Conservation (phyloP, 35 echinoderm and acorn worm genomes). For the Acanthaster planci region DNA sequence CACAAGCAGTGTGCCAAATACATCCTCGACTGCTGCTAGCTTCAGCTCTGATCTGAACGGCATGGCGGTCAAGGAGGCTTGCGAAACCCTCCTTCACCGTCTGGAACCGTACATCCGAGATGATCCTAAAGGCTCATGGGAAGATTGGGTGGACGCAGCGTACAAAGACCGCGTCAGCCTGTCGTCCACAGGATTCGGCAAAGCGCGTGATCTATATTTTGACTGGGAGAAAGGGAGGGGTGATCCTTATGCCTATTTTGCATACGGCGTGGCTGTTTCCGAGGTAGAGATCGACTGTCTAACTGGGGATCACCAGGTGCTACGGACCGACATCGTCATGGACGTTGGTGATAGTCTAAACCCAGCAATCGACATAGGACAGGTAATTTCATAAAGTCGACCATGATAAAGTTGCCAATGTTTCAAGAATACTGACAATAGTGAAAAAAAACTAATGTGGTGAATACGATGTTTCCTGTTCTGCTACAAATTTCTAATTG, state of each 20-base stretch:
- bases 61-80: conserved; percentile 82
- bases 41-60: conserved; percentile 79
- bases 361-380: conserved; percentile 86
- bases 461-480: neutral
- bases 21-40: conserved; percentile 77
- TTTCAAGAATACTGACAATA: neutral
- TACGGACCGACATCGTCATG: conserved; percentile 84
- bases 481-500: conserved; percentile 10
- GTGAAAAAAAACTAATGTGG: neutral
- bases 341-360: conserved; percentile 87
- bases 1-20: conserved; percentile 77
- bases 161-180: conserved; percentile 59
- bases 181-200: conserved; percentile 61
- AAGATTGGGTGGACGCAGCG: conserved; percentile 70
- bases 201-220: conserved; percentile 1
- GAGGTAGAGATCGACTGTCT: conserved; percentile 91
- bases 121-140: conserved; percentile 80
- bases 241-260: conserved; percentile 39
- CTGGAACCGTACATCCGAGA: conserved; percentile 65
- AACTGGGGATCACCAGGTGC: conserved; percentile 70
- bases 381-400: conserved; percentile 27
- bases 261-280: conserved; percentile 48
- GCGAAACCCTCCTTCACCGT: conserved; percentile 66
- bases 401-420: neutral
- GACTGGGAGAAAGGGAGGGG: conserved; percentile 41